Base-by-base conservation (phyloP, 1,140 invertebrate species). In the Delia radicum region DNA sequence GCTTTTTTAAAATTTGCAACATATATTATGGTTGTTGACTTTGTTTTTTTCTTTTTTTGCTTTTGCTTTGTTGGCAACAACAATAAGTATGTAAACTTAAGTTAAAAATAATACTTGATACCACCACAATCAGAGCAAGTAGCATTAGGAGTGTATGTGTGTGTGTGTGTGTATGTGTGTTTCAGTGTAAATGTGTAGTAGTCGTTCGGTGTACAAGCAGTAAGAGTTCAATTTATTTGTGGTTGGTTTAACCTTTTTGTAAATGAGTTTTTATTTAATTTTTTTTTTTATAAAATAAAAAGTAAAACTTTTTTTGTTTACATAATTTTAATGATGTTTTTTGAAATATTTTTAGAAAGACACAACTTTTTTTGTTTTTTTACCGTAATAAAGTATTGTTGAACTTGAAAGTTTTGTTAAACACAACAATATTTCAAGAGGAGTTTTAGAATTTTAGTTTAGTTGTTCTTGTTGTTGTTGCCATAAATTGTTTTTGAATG, bases 191-290 rank as follows among this genome's bases (percentile, higher is more conserved):
- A n/a, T n/a, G n/a, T n/a, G 46, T 21, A 55, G 48, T 8, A 21
- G 8, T 21, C n/a, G n/a, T 6, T 18, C 24, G 21, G 12, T 21
- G 18, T 8, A n/a, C 4, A n/a, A 21, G 18, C 48, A 55, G 48
- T 55, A 24, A 55, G 48, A 55, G 48, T 55, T 55, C 48, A 55
- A 55, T 55, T 55, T 55, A 55, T 55, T 55, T 55, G 48, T 55
- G 48, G 48, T 55, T 55, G 48, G n/a, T 18, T 55, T n/a, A 55
- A 55, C 48, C 21, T 55, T 55, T 55, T 55, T 10, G 12, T 42
- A 42, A 42, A 42, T 42, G 37, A 10, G 4, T 33, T 33, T 10
- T 10, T 33, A 33, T 33, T 33, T 33, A 4, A 5, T 33, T 33
- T 33, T 4, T 33, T 33, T 33, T 33, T 33, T 33, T 33, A 5